Conservation (phyloP, 2,888 invertebrate species). For the Leistus spinibarbis region DNA sequence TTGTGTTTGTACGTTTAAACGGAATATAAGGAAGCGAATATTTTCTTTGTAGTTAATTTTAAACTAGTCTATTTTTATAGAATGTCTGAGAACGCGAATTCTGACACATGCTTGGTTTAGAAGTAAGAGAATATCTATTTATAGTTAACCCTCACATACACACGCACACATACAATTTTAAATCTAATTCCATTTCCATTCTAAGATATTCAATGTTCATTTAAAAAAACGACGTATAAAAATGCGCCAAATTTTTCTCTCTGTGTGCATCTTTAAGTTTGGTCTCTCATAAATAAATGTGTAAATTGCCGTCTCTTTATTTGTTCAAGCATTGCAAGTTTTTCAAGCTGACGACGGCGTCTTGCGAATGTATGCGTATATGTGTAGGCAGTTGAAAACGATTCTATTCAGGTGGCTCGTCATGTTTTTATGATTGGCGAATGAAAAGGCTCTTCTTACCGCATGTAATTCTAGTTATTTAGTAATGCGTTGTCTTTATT, state of each 20-base stretch:
- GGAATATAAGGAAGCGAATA: background rate
- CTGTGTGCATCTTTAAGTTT: too few relatives aligned
- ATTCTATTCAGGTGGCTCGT: background rate
- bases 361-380: background rate
- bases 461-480: background rate
- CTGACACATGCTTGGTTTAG: constrained; percentile 6
- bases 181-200: too few relatives aligned
- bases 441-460: background rate
- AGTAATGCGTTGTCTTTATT: background rate
- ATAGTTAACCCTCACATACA: background rate
- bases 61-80: constrained; percentile 7
- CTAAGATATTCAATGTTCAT: too few relatives aligned
- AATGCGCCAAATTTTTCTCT: too few relatives aligned
- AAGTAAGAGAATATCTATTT: background rate
- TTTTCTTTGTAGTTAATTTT: constrained; percentile 9
- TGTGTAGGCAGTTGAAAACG: background rate
- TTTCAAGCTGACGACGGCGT: background rate
- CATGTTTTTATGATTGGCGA: background rate
- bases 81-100: constrained; percentile 8
- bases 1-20: background rate
- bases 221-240: too few relatives aligned
- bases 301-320: too few relatives aligned
- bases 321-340: background rate
- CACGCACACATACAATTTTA: too few relatives aligned
- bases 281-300: too few relatives aligned